These are phyloP conservation scores for Lepidocyrtinus sp. DNA, from an alignment of 2,888 invertebrate genomes.

Conservation along the genomic window DNA sequence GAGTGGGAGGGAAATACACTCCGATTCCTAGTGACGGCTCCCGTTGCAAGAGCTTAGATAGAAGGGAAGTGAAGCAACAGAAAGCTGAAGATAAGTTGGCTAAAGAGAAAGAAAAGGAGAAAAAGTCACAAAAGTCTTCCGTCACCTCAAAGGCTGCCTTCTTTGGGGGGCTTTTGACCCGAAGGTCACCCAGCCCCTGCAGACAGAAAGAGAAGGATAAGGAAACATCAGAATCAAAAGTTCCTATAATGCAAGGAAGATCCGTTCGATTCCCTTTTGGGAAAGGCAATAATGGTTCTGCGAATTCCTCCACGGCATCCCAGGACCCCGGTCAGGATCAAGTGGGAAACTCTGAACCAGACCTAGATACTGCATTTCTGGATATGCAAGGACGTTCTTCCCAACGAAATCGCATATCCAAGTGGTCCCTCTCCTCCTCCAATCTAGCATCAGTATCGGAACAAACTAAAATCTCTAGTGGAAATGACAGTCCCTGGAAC, in stretches of 20 bases:
- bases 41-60: conserved; percentile 67
- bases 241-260: conserved; percentile 58
- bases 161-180: conserved; percentile 66
- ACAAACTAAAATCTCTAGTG: conserved; percentile 53
- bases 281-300: conserved; percentile 26
- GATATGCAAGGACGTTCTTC: conserved; percentile 85
- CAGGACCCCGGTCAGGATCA: neutral
- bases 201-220: conserved; percentile 62
- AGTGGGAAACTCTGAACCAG: conserved; percentile 50
- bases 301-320: conserved; percentile 10
- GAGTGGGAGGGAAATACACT: conserved; percentile 65
- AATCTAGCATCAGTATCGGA: conserved; percentile 67
- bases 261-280: conserved; percentile 66
- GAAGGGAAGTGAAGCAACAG: conserved; percentile 62
- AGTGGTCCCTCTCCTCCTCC: conserved; percentile 66
- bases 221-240: conserved; percentile 54
- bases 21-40: conserved; percentile 57
- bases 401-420: conserved; percentile 72
- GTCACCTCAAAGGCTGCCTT: conserved; percentile 69
- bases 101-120: conserved; percentile 64
- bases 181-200: conserved; percentile 68
- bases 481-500: conserved; percentile 66
- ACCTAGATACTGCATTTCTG: conserved; percentile 73
- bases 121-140: conserved; percentile 63
- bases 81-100: conserved; percentile 48